phyloP scores from a whole-genome alignment of 2,797 vertebrate species.

The Falco peregrinus region DNA sequence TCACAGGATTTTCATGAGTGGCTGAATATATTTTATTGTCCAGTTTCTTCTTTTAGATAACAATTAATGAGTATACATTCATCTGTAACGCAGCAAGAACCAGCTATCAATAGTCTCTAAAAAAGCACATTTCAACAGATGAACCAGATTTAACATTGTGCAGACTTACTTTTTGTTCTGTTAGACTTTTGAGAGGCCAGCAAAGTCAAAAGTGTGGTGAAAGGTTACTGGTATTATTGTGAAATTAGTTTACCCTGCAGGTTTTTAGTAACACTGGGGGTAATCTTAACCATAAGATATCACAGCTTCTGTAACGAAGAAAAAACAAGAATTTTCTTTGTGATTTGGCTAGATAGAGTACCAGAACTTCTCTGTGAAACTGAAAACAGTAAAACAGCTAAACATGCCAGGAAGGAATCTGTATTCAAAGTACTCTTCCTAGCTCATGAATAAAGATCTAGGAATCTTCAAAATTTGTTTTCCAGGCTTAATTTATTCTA shows the following conservation, averaged over 20 bases:
- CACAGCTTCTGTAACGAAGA: neutral
- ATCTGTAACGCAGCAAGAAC: neutral
- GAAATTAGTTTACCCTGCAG: neutral
- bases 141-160: neutral
- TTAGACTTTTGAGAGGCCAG: neutral
- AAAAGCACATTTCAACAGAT: neutral
- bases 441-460: neutral
- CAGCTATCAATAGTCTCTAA: neutral
- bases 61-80: neutral
- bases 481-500: neutral
- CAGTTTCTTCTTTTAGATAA: constrained; percentile 5
- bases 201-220: neutral
- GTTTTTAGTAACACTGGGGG: neutral
- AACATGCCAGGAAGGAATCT: neutral
- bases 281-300: neutral
- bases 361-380: neutral
- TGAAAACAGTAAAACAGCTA: neutral
- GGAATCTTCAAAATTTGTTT: neutral
- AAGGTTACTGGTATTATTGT: neutral
- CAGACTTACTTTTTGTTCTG: neutral
- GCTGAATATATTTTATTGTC: neutral
- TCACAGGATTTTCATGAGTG: neutral
- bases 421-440: neutral
- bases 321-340: neutral
- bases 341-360: neutral